phyloP scores from a whole-genome alignment of 2,888 invertebrate genomes.

The Drosophila tripunctata region DNA sequence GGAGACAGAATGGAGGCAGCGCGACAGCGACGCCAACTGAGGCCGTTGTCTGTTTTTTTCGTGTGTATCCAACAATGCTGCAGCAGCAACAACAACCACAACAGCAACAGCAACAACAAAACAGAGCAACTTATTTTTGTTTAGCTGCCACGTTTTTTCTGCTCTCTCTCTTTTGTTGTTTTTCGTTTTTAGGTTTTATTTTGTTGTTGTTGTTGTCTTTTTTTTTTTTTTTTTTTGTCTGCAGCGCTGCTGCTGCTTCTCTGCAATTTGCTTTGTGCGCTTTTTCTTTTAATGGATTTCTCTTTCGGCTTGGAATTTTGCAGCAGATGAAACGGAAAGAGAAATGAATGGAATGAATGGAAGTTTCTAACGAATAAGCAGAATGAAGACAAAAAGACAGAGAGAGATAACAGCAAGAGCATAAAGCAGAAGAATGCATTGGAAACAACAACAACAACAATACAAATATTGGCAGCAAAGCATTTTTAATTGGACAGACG shows the following conservation, averaged over 20 bases:
- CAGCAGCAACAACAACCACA: constrained; percentile 34
- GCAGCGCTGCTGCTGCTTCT: no score
- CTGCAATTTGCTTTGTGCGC: no score
- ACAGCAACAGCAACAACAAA: constrained; percentile 39
- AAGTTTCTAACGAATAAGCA: constrained; percentile 12
- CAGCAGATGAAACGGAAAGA: constrained; percentile 54
- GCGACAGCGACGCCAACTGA: constrained; percentile 36
- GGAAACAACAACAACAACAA: constrained; percentile 27
- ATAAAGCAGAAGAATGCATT: constrained; percentile 6
- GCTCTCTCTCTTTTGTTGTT: constrained; percentile 42
- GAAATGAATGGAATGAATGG: constrained; percentile 55
- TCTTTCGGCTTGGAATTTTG: constrained; percentile 60
- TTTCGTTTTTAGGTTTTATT: constrained; percentile 36
- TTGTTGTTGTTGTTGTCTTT: constrained; percentile 36
- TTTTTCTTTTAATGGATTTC: constrained; percentile 59
- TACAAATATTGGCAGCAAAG: constrained; percentile 14
- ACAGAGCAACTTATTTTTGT: constrained; percentile 68
- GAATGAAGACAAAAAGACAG: constrained; percentile 8
- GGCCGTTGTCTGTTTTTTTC: constrained; percentile 65
- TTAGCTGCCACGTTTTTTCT: constrained; percentile 67
- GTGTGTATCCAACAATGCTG: constrained; percentile 61
- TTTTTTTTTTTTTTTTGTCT: constrained; percentile 34
- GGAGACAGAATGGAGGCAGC: constrained; percentile 62
- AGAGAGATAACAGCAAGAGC: not conserved
- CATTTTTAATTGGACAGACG: constrained; percentile 53